phyloP scores from a whole-genome alignment of 2,888 invertebrate species.

The Protophormia terraenovae region DNA sequence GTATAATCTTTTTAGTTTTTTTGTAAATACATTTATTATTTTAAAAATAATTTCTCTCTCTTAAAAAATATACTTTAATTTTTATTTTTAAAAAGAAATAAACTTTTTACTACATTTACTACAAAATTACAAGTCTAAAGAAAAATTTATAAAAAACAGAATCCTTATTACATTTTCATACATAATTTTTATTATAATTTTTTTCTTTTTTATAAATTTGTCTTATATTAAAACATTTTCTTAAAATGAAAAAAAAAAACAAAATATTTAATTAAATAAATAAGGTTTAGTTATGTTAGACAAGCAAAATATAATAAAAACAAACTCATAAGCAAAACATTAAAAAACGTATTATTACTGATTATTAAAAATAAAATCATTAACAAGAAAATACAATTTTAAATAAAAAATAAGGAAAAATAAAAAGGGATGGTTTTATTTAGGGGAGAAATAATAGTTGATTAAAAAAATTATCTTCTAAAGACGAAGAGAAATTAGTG shows the following conservation, averaged over 20 bases:
- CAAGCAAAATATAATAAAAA: constrained; percentile 23
- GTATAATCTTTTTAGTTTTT: constrained; percentile 25
- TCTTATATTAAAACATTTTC: constrained; percentile 49
- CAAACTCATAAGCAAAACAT: neutral
- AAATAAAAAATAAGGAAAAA: constrained; percentile 3
- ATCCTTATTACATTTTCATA: too few relatives aligned
- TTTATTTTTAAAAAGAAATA: neutral
- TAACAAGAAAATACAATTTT: neutral
- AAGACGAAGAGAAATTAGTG: too few relatives aligned
- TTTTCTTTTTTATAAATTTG: constrained; percentile 8
- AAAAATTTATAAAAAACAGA: neutral
- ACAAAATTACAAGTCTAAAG: neutral
- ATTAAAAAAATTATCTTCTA: too few relatives aligned
- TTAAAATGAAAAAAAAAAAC: constrained; percentile 13
- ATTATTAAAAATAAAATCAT: constrained; percentile 36
- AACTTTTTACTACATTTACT: neutral
- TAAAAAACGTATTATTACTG: constrained; percentile 4
- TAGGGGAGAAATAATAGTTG: too few relatives aligned
- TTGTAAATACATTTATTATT: constrained; percentile 64
- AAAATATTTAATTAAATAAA: neutral
- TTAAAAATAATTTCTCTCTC: neutral
- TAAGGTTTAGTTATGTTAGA: neutral
- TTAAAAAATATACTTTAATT: too few relatives aligned
- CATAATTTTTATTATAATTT: neutral
- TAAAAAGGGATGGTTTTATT: too few relatives aligned